Percentiles rank a stretch among this genome's conserved stretches.
phyloP scores from a whole-genome alignment of 2,888 invertebrate genomes.

The Periphyllus acericola region DNA sequence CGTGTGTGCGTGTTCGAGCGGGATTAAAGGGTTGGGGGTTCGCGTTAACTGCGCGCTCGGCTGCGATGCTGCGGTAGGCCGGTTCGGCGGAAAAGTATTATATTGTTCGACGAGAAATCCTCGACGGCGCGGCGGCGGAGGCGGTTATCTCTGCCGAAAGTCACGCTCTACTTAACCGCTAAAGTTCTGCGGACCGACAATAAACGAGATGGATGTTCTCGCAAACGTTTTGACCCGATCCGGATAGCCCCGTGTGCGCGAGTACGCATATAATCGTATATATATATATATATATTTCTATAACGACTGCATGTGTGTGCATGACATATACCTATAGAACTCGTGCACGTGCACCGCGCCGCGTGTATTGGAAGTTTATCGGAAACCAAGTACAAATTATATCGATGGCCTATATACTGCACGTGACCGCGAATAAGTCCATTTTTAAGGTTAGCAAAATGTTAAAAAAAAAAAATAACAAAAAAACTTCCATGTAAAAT shows the following conservation, averaged over 20 bases:
- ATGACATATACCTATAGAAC: not conserved
- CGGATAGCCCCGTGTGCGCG: not conserved
- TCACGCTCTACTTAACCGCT: conserved; percentile 55
- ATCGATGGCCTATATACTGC: no score
- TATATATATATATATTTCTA: not conserved
- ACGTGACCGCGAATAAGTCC: no score
- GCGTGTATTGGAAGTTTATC: not conserved
- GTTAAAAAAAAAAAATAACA: no score
- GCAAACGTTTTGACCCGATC: conserved; percentile 37
- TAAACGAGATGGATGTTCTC: conserved; percentile 33
- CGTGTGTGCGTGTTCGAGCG: not conserved
- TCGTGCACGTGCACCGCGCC: not conserved
- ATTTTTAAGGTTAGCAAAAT: no score
- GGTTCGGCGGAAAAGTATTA: conserved; percentile 23
- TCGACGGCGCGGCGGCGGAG: not conserved
- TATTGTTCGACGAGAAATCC: conserved; percentile 43
- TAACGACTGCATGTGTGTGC: not conserved
- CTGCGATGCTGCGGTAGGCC: not conserved
- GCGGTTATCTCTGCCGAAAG: conserved; percentile 53
- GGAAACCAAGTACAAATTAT: not conserved
- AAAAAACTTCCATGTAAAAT: no score
- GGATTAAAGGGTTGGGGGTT: conserved; percentile 1
- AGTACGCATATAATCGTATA: not conserved
- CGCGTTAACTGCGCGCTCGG: not conserved
- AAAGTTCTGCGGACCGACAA: conserved; percentile 49